phyloP scores from a whole-genome alignment of 2,888 invertebrate species.

The Drosophila setosimentum region DNA sequence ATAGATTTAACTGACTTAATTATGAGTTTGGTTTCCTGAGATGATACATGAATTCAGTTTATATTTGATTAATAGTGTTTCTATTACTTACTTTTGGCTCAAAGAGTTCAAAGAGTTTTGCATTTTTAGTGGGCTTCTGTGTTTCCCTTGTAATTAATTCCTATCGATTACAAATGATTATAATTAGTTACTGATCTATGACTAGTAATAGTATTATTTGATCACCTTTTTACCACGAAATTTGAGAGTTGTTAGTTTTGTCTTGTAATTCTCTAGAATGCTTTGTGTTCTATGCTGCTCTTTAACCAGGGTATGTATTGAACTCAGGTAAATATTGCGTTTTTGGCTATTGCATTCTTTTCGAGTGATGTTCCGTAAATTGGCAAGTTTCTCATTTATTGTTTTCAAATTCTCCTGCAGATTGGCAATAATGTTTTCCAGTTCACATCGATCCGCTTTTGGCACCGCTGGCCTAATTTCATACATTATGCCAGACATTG shows the following conservation, averaged over 20 bases:
- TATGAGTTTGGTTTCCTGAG: not conserved
- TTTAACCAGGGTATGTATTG: slow-evolving; percentile 31
- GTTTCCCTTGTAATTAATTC: not conserved
- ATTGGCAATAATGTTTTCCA: slow-evolving; percentile 8
- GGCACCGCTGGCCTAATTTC: not conserved
- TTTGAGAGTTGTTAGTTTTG: slow-evolving; percentile 10
- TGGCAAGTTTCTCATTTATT: slow-evolving; percentile 40
- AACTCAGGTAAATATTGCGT: slow-evolving; percentile 14
- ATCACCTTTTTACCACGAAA: slow-evolving; percentile 11
- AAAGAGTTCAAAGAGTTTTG: slow-evolving; percentile 45
- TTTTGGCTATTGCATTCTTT: slow-evolving; percentile 9
- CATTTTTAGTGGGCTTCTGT: slow-evolving; percentile 17
- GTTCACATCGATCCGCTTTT: not conserved
- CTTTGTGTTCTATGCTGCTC: slow-evolving; percentile 33
- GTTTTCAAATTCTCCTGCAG: slow-evolving; percentile 20
- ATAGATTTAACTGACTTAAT: not conserved
- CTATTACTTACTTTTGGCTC: slow-evolving; percentile 24
- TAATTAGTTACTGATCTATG: not conserved
- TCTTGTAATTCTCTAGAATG: slow-evolving; percentile 27
- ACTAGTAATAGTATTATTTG: not conserved
- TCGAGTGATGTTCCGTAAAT: slow-evolving; percentile 15
- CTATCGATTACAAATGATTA: not conserved
- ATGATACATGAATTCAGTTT: not conserved
- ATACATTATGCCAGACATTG: slow-evolving; percentile 11
- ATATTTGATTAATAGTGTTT: not conserved